These are phyloP conservation scores for Zele albiditarsus DNA, from an alignment of 2,888 invertebrate genomes.

Conservation along the genomic window DNA sequence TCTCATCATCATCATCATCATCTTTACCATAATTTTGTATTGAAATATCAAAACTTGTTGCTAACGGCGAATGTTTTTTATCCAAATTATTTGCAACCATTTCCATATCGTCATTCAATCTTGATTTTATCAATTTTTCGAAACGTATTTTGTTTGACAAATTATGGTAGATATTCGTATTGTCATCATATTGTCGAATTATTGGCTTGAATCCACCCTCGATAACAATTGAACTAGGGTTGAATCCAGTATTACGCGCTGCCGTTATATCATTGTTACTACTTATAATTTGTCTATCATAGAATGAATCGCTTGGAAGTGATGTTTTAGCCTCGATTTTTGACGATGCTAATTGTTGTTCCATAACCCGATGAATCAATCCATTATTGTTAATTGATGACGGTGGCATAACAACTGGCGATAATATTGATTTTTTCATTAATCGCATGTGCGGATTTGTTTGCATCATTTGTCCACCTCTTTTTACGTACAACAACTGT, in stretches of 20 bases:
- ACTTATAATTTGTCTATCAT: neutral
- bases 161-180: constrained; percentile 59
- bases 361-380: constrained; percentile 38
- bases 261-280: constrained; percentile 32
- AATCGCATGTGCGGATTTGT: neutral
- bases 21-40: constrained; percentile 73
- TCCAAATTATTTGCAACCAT: constrained; percentile 83
- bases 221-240: constrained; percentile 86
- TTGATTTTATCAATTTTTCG: constrained; percentile 45
- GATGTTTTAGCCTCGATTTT: constrained; percentile 45
- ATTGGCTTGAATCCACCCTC: constrained; percentile 91
- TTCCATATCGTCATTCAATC: constrained; percentile 75
- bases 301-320: neutral
- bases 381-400: neutral
- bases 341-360: constrained; percentile 29
- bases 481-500: constrained; percentile 42
- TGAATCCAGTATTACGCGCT: constrained; percentile 84
- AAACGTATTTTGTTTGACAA: constrained; percentile 62
- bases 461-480: constrained; percentile 16
- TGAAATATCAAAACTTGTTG: neutral
- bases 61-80: constrained; percentile 80
- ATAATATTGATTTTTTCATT: constrained; percentile 27
- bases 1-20: neutral
- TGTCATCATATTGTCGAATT: constrained; percentile 73
- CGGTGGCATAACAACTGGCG: constrained; percentile 42